These are phyloP conservation scores for Ctenoplectra terminalis DNA, from an alignment of 1,140 invertebrate genomes.

Conservation along the genomic window DNA sequence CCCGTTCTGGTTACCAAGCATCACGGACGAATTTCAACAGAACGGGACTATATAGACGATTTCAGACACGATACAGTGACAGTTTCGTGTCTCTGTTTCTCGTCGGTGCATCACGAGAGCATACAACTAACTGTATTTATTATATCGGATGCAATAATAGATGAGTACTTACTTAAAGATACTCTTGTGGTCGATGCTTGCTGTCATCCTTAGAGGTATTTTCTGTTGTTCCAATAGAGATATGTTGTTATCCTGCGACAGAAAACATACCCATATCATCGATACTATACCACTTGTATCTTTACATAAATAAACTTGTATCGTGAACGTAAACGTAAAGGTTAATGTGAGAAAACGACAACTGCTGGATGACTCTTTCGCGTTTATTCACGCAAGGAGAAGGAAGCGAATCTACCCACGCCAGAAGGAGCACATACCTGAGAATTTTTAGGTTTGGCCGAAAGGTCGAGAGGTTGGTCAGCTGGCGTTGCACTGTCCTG, in stretches of 20 bases:
- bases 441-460: slow-evolving; percentile 86
- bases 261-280: slow-evolving; percentile 30
- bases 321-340: neutral
- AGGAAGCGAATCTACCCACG: slow-evolving; percentile 41
- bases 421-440: slow-evolving; percentile 74
- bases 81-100: too few relatives aligned
- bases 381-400: neutral
- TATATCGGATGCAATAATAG: too few relatives aligned
- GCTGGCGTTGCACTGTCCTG: slow-evolving; percentile 82
- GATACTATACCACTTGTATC: neutral
- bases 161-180: slow-evolving; percentile 87
- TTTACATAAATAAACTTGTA: neutral
- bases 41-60: too few relatives aligned
- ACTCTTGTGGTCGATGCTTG: slow-evolving; percentile 85
- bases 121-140: too few relatives aligned
- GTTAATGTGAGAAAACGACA: neutral
- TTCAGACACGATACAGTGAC: too few relatives aligned
- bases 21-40: slow-evolving; percentile 40
- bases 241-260: slow-evolving; percentile 81
- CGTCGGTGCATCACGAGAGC: neutral
- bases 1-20: slow-evolving; percentile 7
- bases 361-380: too few relatives aligned
- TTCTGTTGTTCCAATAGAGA: slow-evolving; percentile 82
- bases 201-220: slow-evolving; percentile 83
- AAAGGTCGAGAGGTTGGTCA: slow-evolving; percentile 91